Evolutionary conservation across 2,113 vertebrate species (phyloP), one percentile per base, ranked within the genome.

Genomic region (Cygnus atratus): DNA sequence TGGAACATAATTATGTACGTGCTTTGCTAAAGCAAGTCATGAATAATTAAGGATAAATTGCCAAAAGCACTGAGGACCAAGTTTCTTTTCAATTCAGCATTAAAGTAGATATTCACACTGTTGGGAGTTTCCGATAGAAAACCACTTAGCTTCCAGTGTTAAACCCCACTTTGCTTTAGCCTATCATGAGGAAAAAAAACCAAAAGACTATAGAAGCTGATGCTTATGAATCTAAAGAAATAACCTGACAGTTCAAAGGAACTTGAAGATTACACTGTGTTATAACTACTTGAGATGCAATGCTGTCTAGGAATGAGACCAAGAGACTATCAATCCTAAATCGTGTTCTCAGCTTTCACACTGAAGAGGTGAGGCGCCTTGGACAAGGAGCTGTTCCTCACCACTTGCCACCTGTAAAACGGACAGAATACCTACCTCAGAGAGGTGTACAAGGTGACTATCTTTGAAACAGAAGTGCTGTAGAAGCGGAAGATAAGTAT

Each of bases 221-320:
- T 79, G 82, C 80, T 88, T 84, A n/a, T 29, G 89, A 87, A 62
- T 68, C 84, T 91, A 41, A 86, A 78, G 66, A 58, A 90, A n/a
- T 26, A 76, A 76, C 6, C 84, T 48, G 52, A 8, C 33, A 85
- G 57, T 63, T 94, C n/a, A 89, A 92, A 90, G 73, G 86, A 92
- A 83, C 93, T 88, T 43, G 76, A 76, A 90, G 87, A 81, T 87
- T 6, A 95, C 94, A 88, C 93, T 95, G 93, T 95, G 93, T 79
- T 87, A 1, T 1, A 55, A 76, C 37, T 79, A 65, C 90, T 86
- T 79, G 88, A 91, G 92, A 37, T 76, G 73, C 83, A 94, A 71
- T 21, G 3, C 9, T 77, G 87, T 58, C 72, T 59, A 31, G 50
- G 67, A 54, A 11, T 1, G 82, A 84, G 81, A 94, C 71, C 84